These are phyloP conservation scores for Beris chalybata DNA, from an alignment of 2,888 invertebrate genomes.

Conservation along the genomic window DNA sequence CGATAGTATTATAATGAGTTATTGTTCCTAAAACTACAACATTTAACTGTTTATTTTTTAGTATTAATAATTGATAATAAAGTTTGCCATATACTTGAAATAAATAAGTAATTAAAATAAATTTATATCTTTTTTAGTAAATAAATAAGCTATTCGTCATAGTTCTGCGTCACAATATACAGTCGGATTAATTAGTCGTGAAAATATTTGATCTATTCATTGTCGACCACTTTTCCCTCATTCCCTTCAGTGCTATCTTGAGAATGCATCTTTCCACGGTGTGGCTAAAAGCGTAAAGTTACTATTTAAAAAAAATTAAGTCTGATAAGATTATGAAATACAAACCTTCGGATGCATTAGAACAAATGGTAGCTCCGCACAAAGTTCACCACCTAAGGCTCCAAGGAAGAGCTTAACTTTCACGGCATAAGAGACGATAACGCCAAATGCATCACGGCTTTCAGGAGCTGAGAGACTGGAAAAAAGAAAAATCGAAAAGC, in stretches of 20 bases:
- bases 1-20: too few species aligned
- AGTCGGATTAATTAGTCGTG: too few species aligned
- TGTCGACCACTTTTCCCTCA: constrained; percentile 32
- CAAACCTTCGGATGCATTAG: constrained; percentile 85
- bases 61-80: too few species aligned
- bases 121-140: too few species aligned
- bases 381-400: constrained; percentile 88
- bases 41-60: too few species aligned
- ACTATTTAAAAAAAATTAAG: not conserved
- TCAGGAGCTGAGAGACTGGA: constrained; percentile 71
- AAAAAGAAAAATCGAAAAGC: not conserved
- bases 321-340: not conserved
- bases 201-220: constrained; percentile 17
- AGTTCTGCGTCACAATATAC: too few species aligned
- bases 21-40: too few species aligned
- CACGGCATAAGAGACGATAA: constrained; percentile 92
- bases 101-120: too few species aligned
- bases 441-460: constrained; percentile 90
- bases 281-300: constrained; percentile 33
- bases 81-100: too few species aligned
- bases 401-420: constrained; percentile 94
- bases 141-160: too few species aligned
- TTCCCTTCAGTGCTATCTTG: not conserved
- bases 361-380: constrained; percentile 89
- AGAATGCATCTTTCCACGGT: constrained; percentile 35